Percentiles rank a stretch among this genome's conserved stretches.
phyloP scores from a whole-genome alignment of 1,140 invertebrate genomes.

The Pseudomyrmex flavicornis region DNA sequence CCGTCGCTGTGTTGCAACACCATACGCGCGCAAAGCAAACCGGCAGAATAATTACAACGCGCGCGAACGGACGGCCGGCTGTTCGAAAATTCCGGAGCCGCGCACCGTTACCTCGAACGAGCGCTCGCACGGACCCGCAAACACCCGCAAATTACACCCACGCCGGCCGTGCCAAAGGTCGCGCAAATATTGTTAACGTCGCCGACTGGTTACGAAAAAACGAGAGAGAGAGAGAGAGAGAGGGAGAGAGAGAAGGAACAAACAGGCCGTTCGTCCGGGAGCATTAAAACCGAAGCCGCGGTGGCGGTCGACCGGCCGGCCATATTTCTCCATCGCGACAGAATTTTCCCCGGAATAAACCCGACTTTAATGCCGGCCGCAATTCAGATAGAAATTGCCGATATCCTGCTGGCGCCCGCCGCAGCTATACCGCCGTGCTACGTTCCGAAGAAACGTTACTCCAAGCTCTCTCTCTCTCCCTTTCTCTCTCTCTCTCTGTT shows the following conservation, averaged over 20 bases:
- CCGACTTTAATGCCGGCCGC: slow-evolving; percentile 50
- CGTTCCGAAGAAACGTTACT: slow-evolving; percentile 50
- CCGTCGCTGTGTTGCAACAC: slow-evolving; percentile 16
- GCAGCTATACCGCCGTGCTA: background rate
- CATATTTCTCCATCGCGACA: slow-evolving; percentile 45
- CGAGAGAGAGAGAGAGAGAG: slow-evolving; percentile 2
- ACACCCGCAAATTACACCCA: slow-evolving; percentile 38
- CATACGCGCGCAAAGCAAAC: slow-evolving; percentile 23
- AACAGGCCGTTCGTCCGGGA: slow-evolving; percentile 3
- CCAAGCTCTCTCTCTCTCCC: background rate
- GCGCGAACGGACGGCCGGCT: slow-evolving; percentile 21
- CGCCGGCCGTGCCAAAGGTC: slow-evolving; percentile 30
- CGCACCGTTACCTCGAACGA: slow-evolving; percentile 44
- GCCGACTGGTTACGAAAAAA: background rate
- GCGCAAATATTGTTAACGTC: slow-evolving; percentile 58
- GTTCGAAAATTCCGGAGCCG: slow-evolving; percentile 49
- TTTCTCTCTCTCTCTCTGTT: no score
- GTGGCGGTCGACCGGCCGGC: slow-evolving; percentile 5
- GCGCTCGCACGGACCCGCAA: background rate
- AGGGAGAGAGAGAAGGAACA: slow-evolving; percentile 9
- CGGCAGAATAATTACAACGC: slow-evolving; percentile 47
- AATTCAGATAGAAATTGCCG: slow-evolving; percentile 44
- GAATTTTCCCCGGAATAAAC: slow-evolving; percentile 43
- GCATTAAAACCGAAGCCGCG: slow-evolving; percentile 45
- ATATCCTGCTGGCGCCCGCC: slow-evolving; percentile 25